Evolutionary conservation across 2,888 invertebrate species (phyloP).

Genomic region (Odontomyia ornata): DNA sequence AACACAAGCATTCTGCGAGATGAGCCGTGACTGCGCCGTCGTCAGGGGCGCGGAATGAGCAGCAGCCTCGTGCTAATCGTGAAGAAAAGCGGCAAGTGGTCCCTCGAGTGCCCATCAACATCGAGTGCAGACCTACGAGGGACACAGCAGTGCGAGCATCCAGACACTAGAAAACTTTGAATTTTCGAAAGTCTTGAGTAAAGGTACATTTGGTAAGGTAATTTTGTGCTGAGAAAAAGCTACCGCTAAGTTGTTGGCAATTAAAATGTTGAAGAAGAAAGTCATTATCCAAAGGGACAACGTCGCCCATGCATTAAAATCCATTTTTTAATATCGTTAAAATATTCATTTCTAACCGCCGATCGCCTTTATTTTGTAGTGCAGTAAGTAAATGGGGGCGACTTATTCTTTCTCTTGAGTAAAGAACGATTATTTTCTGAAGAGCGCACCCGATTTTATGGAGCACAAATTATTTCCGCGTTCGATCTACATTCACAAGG

Average conservation of each 20-base stretch:
- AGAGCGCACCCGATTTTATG: slow-evolving; percentile 96
- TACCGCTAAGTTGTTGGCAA: slow-evolving; percentile 92
- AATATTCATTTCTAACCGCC: slow-evolving; percentile 98
- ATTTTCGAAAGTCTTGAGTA: slow-evolving; percentile 96
- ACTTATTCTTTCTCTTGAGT: slow-evolving; percentile 97
- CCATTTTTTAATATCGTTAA: slow-evolving; percentile 82
- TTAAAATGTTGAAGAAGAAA: slow-evolving; percentile 98
- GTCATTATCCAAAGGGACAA: slow-evolving; percentile 99
- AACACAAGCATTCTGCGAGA: too few species aligned
- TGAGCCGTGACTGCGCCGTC: too few species aligned
- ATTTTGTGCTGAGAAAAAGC: slow-evolving; percentile 96
- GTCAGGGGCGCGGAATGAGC: too few species aligned
- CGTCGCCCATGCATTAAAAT: slow-evolving; percentile 93
- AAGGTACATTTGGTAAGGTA: slow-evolving; percentile 99
- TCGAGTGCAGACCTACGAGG: too few species aligned
- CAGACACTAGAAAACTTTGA: slow-evolving; percentile 98
- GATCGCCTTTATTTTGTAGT: slow-evolving; percentile 99
- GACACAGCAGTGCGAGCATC: too few species aligned
- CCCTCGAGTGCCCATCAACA: too few species aligned
- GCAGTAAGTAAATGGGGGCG: slow-evolving; percentile 99
- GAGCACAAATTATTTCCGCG: slow-evolving; percentile 97
- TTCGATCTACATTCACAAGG: slow-evolving; percentile 89
- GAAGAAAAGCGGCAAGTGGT: too few species aligned
- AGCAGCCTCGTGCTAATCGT: too few species aligned
- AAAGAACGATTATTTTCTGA: slow-evolving; percentile 91